Base-by-base conservation (phyloP, 2,888 invertebrate genomes). In the Caenorhabditis imperialis region DNA sequence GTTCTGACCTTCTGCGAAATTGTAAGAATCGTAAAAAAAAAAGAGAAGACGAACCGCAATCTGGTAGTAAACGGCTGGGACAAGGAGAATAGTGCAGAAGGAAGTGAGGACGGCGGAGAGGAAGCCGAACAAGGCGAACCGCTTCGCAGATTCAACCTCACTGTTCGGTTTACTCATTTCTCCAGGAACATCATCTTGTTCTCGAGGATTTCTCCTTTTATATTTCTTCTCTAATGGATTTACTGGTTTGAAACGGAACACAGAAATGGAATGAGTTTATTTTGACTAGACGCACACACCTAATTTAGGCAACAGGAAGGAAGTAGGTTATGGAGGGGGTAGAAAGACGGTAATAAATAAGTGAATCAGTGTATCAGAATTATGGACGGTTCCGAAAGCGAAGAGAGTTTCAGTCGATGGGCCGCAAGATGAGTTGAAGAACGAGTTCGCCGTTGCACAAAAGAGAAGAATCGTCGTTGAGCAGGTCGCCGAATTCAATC, bases 401-500 rank as follows among this genome's bases (percentile, higher is more conserved):
- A 16, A 40, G 16, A 35, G 35, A 33, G 35, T 45, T 18, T 84
- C 60, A 85, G 30, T 84, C 82, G 16, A 85, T 82, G 3, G 84
- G 86, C 47, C 76, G 62, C 3, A 86, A 55, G 10, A 78, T 51
- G 12, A 86, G 53, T 48, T 86, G 86, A 7, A 86, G 25, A 38
- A 81, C 63, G 14, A 86, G 62, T 12, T 83, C 69, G 22, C 82
- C 84, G 54, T 82, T 75, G 35, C 60, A 75, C 7, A 87, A 42
- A 10, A 84, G 72, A 12, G 81, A 78, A 30, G 84, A 81, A 27
- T 83, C 81, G 10, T 81, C 85, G 47, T 75, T 69, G 51, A 82
- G 67, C 33, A 87, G 55, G 18, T 88, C 86, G 23, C 72, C 81
- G 38, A 84, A 83, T 23, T 87, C 84, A 6, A 90, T 84, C 72